Percentiles rank a stretch among this genome's conserved stretches.
Evolutionary conservation across 2,888 invertebrate species (phyloP).

Genomic region (Drosophila cognata): DNA sequence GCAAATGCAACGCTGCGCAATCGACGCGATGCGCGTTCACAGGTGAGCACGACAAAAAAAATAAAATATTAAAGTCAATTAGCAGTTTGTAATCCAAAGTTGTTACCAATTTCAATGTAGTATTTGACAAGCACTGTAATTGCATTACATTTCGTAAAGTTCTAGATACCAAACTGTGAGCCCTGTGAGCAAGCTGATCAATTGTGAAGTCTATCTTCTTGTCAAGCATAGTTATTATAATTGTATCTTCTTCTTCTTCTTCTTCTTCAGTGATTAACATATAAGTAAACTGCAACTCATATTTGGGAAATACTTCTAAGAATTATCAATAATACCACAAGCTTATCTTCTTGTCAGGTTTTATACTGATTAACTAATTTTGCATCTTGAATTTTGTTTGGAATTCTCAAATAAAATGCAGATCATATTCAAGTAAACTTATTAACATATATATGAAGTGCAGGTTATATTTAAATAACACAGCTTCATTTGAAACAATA

Average conservation of each 20-base stretch:
- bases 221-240: background rate
- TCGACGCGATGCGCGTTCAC: conserved; percentile 85
- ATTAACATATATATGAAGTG: background rate
- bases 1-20: conserved; percentile 84
- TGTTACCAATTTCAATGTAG: conserved; percentile 8
- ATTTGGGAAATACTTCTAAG: background rate
- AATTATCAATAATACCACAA: background rate
- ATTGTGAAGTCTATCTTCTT: background rate
- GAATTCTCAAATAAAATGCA: background rate
- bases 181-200: background rate
- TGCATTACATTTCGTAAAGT: conserved; percentile 1
- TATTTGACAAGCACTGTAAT: conserved; percentile 17
- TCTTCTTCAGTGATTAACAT: background rate
- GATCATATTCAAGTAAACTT: no score
- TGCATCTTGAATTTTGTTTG: background rate
- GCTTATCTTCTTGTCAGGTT: background rate
- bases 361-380: background rate
- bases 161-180: background rate
- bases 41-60: conserved; percentile 70
- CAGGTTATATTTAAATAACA: background rate
- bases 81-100: conserved; percentile 13
- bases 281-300: background rate
- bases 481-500: background rate
- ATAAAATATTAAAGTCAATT: conserved; percentile 23
- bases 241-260: background rate